Evolutionary conservation across 1,140 invertebrate species (phyloP), one percentile per base, ranked within the genome.

Genomic region (Paralvinella palmiformis): DNA sequence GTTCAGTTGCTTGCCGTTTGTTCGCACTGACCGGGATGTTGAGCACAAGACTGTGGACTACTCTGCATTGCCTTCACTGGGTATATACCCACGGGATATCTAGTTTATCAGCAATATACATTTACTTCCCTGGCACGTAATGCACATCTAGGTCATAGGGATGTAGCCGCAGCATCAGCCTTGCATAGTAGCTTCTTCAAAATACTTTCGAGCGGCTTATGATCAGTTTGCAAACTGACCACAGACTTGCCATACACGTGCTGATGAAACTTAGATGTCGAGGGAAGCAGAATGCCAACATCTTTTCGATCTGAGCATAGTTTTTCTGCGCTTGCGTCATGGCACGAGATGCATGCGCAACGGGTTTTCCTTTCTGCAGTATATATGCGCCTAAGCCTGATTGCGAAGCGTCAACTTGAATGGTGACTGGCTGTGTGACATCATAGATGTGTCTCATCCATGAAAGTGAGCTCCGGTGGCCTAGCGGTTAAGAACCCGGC

Each of bases 301-400:
- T 71, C 68, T 79, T 77, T 61, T 85, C 80, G 0, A 83, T 77
- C 68, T 84, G 78, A 7, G 73, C 76, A 64, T 83, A 83, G 41
- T 82, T 82, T 37, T 69, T n/a, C 69, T 85, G 78, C 37, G 74
- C 68, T 5, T 58, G 4, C 5, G 76, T 80, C 7, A 84, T 63
- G 6, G 77, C 72, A 32, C 79, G 63, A 2, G 80, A 83, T 4
- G 79, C 79, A 65, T 74, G 83, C 10, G 77, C 75, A 32, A 84
- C 71, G 1, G 76, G 77, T 69, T 71, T 71, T 76, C 75, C 24
- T 58, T 82, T 71, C 65, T 85, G 82, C 7, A 81, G 48, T 1
- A 84, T 33, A 15, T 78, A 73, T 32, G 75, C 76, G 17, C 79
- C 81, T 29, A 84, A 58, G 1, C 77, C 82, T 36, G 70, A 29